phyloP scores from a whole-genome alignment of 2,797 vertebrate genomes.

The Schizopygopsis malacanthus region DNA sequence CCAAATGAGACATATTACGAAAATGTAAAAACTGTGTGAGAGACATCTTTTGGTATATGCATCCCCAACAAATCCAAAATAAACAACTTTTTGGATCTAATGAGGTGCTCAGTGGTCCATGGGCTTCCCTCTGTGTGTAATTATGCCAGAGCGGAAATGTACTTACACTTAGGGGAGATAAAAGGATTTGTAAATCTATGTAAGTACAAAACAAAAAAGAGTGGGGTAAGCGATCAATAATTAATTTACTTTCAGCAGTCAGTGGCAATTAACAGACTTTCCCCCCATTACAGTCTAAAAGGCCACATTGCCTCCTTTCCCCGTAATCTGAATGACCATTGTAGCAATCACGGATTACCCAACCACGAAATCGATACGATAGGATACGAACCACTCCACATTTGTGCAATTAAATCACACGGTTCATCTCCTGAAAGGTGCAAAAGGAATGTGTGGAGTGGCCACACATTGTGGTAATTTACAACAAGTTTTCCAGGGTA shows the following conservation, averaged over 20 bases:
- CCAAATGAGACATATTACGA: background rate
- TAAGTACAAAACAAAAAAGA: constrained; percentile 79
- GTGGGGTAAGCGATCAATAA: constrained; percentile 82
- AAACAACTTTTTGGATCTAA: constrained; percentile 60
- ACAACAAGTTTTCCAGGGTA: background rate
- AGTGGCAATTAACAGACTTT: constrained; percentile 83
- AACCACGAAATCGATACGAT: constrained; percentile 73
- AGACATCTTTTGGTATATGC: constrained; percentile 1
- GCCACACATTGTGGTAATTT: background rate
- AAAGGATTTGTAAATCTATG: constrained; percentile 83
- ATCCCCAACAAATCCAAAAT: constrained; percentile 34
- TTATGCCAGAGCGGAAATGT: constrained; percentile 77
- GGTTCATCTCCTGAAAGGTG: constrained; percentile 55
- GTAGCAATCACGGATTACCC: constrained; percentile 79
- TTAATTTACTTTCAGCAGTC: constrained; percentile 86
- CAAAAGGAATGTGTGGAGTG: constrained; percentile 66
- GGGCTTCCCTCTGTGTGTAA: constrained; percentile 68
- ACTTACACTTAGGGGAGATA: constrained; percentile 75
- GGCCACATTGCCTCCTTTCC: constrained; percentile 65
- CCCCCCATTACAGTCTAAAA: constrained; percentile 76
- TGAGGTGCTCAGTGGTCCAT: constrained; percentile 66
- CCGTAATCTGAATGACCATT: constrained; percentile 77
- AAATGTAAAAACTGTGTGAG: background rate
- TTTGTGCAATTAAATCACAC: constrained; percentile 35
- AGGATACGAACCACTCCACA: constrained; percentile 48